Evolutionary conservation across 2,113 vertebrate species (phyloP).

Genomic region (Aythya baeri): DNA sequence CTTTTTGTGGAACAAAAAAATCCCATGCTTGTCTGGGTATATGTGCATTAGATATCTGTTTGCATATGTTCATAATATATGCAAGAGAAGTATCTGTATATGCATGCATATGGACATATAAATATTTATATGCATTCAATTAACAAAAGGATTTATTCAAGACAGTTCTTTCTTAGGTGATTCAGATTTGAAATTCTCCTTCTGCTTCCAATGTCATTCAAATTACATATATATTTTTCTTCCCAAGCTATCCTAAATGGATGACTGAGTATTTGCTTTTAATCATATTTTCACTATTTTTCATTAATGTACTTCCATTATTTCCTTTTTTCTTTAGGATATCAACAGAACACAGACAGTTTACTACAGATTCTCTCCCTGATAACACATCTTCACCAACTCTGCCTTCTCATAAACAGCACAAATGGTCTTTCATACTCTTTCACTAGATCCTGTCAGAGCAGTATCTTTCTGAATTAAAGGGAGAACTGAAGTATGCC

Average conservation of each 20-base stretch:
- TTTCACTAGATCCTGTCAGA: background rate
- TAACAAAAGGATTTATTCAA: constrained; percentile 13
- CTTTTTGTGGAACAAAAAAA: background rate
- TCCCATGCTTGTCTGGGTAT: constrained; percentile 6
- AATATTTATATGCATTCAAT: constrained; percentile 54
- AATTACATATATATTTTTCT: background rate
- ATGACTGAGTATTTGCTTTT: background rate
- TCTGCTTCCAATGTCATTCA: background rate
- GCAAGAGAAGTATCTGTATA: constrained; percentile 29
- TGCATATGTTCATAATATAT: background rate
- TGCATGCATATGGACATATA: constrained; percentile 48
- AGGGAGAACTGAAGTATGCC: constrained; percentile 32
- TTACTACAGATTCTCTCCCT: background rate
- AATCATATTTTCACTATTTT: background rate
- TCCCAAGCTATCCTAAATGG: background rate
- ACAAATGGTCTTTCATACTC: background rate
- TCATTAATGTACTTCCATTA: background rate
- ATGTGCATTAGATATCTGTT: constrained; percentile 4
- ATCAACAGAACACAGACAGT: background rate
- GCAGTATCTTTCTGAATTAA: background rate
- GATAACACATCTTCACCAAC: background rate
- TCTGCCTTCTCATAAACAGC: background rate
- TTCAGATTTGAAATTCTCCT: background rate
- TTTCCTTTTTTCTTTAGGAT: background rate
- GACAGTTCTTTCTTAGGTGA: constrained; percentile 1